Evolutionary conservation across 2,113 vertebrate genomes (phyloP), one percentile per base, ranked within the genome.

Genomic region (Galbula dea): DNA sequence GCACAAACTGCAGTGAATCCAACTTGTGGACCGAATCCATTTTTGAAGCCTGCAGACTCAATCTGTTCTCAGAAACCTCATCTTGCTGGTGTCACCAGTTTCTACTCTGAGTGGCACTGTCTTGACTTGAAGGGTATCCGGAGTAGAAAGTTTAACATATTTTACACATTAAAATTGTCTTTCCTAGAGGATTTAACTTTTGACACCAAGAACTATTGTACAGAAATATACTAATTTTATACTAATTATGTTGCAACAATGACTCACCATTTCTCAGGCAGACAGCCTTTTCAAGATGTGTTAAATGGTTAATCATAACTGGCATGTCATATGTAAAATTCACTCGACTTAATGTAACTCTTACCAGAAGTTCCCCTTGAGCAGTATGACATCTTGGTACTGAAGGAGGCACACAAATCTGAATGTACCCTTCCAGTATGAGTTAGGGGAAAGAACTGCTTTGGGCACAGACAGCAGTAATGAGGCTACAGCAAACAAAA

Each of bases 231-330:
- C 12, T 59, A 65, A 54, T 83, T 75, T 79, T 62, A 65, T 34
- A 75, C 9, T 63, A 91, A 79, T 73, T 46, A 71, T 23, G 11
- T 81, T 91, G 49, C 63, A 95, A 82, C n/a, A 76, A 48, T 77
- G 57, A 91, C 45, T 82, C 62, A 52, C 10, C 9, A 57, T 76
- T 91, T 85, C 58, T 51, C 54, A 89, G 39, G 62, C 69, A 69
- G 23, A 62, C 37, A 57, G 22, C 2, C 32, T 79, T 87, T 86
- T 73, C 16, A 46, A 75, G 43, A 39, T 3, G 5, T 87, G 27
- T 52, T 73, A 79, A 95, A 89, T n/a, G 41, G 67, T 80, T 93
- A 88, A 91, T 88, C 29, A 61, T 55, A 86, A 88, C 59, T 46
- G 43, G 51, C 10, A 65, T 77, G 59, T 32, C 15, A 27, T 59